Evolutionary conservation across 1,140 invertebrate species (phyloP), one percentile per base, ranked within the genome.

Genomic region (Ceratosolen fusciceps): DNA sequence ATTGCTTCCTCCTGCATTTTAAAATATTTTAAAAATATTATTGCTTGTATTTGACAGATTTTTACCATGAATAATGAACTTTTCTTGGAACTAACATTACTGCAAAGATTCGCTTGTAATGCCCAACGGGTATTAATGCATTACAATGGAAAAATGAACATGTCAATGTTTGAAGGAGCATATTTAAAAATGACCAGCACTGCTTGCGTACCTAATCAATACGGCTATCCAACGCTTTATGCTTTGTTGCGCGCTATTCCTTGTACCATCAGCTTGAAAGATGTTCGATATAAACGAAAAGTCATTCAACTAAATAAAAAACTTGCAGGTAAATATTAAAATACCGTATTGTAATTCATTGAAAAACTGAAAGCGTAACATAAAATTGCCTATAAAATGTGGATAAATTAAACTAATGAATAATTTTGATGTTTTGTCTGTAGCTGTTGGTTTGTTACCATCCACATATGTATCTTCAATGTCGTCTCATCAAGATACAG

Each of bases 51-150:
- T 87, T 83, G n/a, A 52, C 73, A 89, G 87, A 86, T 88, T 56
- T 81, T 81, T 70, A 84, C 37, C 24, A 74, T 84, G 67, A 87
- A 88, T 16, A 87, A 86, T 9, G 88, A 91, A 43, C 81, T 84
- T 4, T 87, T 85, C 34, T 90, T 94, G 24, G 89, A 92, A 80
- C 85, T 95, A 24, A 91, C 90, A 5, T 89, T 91, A 4, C 83
- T 94, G 29, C 91, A 93, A 82, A 85, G 90, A 52, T 92, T 94
- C 74, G 92, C 92, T 0, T 90, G 92, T 67, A 90, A 94, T 81
- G 84, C 93, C 14, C 91, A 93, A 81, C 86, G 89, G 24, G 86
- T 94, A 14, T 86, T 95, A 78, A 89, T 92, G 80, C 88, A 90
- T 79, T 86, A 90, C 76, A 88, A 90, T 19, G 92, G 92, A 7